Evolutionary conservation across 2,888 invertebrate genomes (phyloP).

Genomic region (Empis stercorea): DNA sequence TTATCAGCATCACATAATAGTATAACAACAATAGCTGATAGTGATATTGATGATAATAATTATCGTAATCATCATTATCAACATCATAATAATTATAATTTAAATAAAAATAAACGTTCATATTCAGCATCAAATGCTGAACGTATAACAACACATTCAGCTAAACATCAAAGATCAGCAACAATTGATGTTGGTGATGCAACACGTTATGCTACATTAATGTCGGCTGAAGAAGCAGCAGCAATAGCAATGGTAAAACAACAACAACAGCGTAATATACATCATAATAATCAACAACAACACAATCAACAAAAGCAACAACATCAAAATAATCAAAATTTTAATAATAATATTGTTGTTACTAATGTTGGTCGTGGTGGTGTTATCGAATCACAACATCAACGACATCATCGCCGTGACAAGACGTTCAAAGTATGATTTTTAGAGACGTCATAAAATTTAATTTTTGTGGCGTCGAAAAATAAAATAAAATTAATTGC

Average conservation of each 20-base stretch:
- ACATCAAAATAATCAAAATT: conserved; percentile 18
- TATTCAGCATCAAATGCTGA: background rate
- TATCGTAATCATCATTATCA: conserved; percentile 3
- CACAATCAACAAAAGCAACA: conserved; percentile 27
- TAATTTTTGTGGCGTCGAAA: conserved; percentile 11
- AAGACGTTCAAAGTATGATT: conserved; percentile 38
- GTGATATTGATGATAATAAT: conserved; percentile 7
- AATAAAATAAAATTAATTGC: conserved; percentile 2
- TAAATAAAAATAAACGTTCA: conserved; percentile 10
- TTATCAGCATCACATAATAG: conserved; percentile 19
- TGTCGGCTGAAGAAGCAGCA: background rate
- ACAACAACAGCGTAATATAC: conserved; percentile 22
- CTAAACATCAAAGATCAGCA: conserved; percentile 22
- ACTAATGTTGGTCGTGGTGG: background rate
- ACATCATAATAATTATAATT: conserved; percentile 13
- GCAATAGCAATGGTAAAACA: background rate
- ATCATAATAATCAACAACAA: conserved; percentile 30
- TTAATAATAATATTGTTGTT: background rate
- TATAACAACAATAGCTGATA: conserved; percentile 3
- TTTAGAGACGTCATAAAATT: conserved; percentile 38
- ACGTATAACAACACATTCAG: conserved; percentile 8
- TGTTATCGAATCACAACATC: conserved; percentile 18
- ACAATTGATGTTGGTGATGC: conserved; percentile 32
- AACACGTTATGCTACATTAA: conserved; percentile 1
- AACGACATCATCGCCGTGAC: conserved; percentile 32